Evolutionary conservation across 2,888 invertebrate species (phyloP), one percentile per base, ranked within the genome.

Genomic region (Melipona beecheii): DNA sequence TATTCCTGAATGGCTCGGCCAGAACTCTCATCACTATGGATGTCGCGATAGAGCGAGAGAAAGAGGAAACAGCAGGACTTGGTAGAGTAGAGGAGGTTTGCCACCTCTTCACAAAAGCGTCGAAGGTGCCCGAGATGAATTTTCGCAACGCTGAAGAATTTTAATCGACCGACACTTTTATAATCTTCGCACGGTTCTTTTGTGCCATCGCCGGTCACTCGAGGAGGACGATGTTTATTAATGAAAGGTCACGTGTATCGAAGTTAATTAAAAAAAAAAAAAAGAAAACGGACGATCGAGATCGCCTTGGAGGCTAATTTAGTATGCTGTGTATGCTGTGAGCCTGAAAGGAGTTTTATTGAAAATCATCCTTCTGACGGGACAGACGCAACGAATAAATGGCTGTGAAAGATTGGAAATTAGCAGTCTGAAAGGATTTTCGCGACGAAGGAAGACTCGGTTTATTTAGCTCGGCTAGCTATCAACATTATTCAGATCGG

Each of bases 71-170:
- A 52, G 27, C 52, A 71, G 60, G 64, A 81, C 69, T 78, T 69
- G 43, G 70, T 43, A 43, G 43, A 43, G 43, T 9, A 80, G 62
- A 73, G 43, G 73, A 54, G n/a, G 62, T 56, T 75, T 43, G 68
- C 31, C 24, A 24, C 17, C 15, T 65, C 69, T 17, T 19, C 66
- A 58, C 56, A 70, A 64, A 58, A 31, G 54, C 62, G 24, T 21
- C 66, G 36, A 76, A 75, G 64, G n/a, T 31, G 11, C 3, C 21
- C 36, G 17, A 75, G 68, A 86, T 78, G 77, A 84, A 88, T 84
- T 76, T 78, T 64, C 65, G 52, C 27, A 49, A 64, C 56, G 70
- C 70, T 64, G 77, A 86, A 60, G 86, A 86, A 88, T 88, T 88
- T 86, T 81, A 88, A 88, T 81, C 76, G 82, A 36, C 31, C 62